Conservation (phyloP, 2,113 vertebrate species). For the Epinephelus lanceolatus region DNA sequence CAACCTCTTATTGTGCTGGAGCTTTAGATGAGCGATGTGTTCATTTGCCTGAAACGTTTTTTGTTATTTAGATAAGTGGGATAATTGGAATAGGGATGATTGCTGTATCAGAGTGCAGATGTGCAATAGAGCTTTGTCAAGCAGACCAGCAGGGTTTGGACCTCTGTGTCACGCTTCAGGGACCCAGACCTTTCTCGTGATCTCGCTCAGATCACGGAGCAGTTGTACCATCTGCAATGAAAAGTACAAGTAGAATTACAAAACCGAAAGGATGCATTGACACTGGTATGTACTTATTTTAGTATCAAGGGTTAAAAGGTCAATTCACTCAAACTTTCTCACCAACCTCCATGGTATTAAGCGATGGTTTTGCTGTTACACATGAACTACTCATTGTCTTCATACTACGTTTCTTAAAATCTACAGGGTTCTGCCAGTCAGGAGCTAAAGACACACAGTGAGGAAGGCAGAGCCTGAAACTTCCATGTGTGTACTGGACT, state of each 20-base stretch:
- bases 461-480: background rate
- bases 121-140: constrained; percentile 41
- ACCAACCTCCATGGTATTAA: background rate
- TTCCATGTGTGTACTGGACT: background rate
- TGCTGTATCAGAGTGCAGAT: constrained; percentile 57
- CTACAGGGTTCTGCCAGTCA: background rate
- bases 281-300: background rate
- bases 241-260: background rate
- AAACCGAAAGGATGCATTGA: background rate
- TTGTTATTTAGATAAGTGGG: constrained; percentile 79
- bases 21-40: constrained; percentile 66
- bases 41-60: constrained; percentile 63
- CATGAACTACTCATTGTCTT: background rate
- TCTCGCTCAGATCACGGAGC: background rate
- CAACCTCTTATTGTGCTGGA: constrained; percentile 59
- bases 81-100: constrained; percentile 65
- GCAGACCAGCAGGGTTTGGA: constrained; percentile 48
- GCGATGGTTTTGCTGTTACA: background rate
- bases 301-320: background rate
- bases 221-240: background rate
- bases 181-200: background rate
- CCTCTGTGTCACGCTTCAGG: constrained; percentile 26
- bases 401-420: background rate
- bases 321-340: background rate
- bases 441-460: background rate